Conservation (phyloP, 2,888 invertebrate species). For the Hoplodrina ambigua region DNA sequence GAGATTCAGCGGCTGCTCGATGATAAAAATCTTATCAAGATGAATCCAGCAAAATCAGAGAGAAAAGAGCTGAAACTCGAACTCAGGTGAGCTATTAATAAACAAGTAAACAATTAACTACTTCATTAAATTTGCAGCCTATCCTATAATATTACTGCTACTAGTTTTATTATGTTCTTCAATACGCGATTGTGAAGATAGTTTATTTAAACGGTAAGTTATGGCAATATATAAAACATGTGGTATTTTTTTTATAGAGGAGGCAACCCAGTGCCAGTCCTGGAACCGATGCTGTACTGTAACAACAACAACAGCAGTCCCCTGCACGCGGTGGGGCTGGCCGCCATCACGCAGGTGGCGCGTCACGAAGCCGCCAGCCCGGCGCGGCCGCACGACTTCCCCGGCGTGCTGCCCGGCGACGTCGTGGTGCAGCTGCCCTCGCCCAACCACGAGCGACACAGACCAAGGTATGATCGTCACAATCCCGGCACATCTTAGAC, state of each 20-base stretch:
- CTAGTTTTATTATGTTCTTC: too few relatives aligned
- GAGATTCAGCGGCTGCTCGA: conserved; percentile 95
- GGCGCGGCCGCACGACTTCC: conserved; percentile 79
- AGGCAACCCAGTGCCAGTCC: conserved; percentile 71
- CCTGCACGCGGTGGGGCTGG: conserved; percentile 93
- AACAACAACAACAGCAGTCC: conserved; percentile 91
- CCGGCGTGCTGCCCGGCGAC: conserved; percentile 88
- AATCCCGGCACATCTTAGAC: too few relatives aligned
- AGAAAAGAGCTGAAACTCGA: conserved; percentile 91
- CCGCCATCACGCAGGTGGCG: conserved; percentile 94
- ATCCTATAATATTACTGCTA: too few relatives aligned
- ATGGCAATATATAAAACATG: neutral
- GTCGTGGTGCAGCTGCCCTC: conserved; percentile 87
- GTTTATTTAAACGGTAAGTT: too few relatives aligned
- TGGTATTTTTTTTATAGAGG: conserved; percentile 66
- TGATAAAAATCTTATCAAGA: conserved; percentile 92
- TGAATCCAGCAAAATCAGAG: conserved; percentile 91
- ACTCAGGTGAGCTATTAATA: conserved; percentile 75
- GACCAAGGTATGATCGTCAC: conserved; percentile 67
- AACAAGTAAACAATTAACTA: neutral
- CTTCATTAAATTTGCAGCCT: too few relatives aligned
- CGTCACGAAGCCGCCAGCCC: conserved; percentile 87
- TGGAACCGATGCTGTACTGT: conserved; percentile 88
- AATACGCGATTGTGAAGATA: neutral
- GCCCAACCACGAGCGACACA: conserved; percentile 77